Evolutionary conservation across 2,888 invertebrate genomes (phyloP).

Genomic region (Chrysina gloriosa): DNA sequence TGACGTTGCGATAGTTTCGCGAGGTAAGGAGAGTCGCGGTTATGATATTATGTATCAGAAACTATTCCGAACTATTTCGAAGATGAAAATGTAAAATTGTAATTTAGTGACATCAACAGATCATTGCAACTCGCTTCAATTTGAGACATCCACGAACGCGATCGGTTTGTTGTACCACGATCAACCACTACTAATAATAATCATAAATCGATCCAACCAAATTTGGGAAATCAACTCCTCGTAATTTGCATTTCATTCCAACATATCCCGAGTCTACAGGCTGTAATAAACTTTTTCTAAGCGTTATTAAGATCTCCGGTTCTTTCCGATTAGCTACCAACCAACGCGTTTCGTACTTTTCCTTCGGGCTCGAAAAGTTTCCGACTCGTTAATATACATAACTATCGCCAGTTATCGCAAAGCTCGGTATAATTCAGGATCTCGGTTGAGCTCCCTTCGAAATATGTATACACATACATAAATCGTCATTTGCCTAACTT

Average conservation of each 20-base stretch:
- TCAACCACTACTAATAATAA: neutral
- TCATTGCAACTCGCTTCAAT: neutral
- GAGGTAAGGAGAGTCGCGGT: too few species aligned
- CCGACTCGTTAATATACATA: neutral
- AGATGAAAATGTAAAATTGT: too few species aligned
- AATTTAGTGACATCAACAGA: too few species aligned
- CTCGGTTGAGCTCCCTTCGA: too few species aligned
- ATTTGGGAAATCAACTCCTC: neutral
- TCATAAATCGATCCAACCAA: neutral
- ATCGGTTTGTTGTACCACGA: neutral
- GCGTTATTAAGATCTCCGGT: neutral
- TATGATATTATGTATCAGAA: too few species aligned
- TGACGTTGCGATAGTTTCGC: too few species aligned
- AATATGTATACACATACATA: too few species aligned
- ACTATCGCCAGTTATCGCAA: too few species aligned
- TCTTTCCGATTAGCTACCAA: neutral
- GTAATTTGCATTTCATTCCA: neutral
- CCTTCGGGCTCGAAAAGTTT: neutral
- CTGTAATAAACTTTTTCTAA: neutral
- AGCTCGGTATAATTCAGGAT: too few species aligned
- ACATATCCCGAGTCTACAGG: neutral
- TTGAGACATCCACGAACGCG: neutral
- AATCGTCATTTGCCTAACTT: constrained; percentile 10
- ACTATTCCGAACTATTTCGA: too few species aligned
- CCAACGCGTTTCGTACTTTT: neutral